Percentiles rank a stretch among this genome's conserved stretches.
These are phyloP conservation scores for Typhlichthys subterraneus DNA, from an alignment of 2,797 vertebrate genomes.

Conservation along the genomic window DNA sequence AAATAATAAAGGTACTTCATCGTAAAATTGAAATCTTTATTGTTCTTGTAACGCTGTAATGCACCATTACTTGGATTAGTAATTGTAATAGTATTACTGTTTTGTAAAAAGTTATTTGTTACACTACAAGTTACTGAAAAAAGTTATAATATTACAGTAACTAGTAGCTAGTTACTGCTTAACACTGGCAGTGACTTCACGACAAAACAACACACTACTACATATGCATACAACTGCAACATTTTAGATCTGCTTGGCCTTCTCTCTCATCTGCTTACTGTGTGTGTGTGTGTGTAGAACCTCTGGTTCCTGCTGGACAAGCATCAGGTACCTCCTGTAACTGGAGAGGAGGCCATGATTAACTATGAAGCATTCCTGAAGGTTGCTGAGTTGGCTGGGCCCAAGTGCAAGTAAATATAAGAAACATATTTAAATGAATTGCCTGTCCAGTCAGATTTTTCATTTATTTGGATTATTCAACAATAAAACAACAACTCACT, in stretches of 20 bases:
- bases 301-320: constrained; percentile 98
- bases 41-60: too few relatives aligned
- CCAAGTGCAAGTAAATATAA: constrained; percentile 90
- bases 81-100: too few relatives aligned
- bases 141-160: too few relatives aligned
- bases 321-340: constrained; percentile 91
- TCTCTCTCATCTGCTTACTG: background rate
- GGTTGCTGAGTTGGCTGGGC: constrained; percentile 91
- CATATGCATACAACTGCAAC: background rate
- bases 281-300: constrained; percentile 76
- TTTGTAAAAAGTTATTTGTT: too few relatives aligned
- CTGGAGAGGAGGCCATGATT: constrained; percentile 96
- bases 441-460: background rate
- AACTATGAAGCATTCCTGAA: constrained; percentile 94
- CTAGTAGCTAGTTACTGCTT: too few relatives aligned
- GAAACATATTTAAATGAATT: too few relatives aligned
- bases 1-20: too few relatives aligned
- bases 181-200: too few relatives aligned
- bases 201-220: background rate
- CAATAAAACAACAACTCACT: background rate
- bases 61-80: too few relatives aligned
- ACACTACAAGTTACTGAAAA: too few relatives aligned
- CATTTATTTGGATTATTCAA: too few relatives aligned
- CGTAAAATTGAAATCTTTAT: too few relatives aligned
- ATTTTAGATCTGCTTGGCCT: background rate